phyloP scores from a whole-genome alignment of 2,113 vertebrate genomes.

The Damaliscus lunatus region DNA sequence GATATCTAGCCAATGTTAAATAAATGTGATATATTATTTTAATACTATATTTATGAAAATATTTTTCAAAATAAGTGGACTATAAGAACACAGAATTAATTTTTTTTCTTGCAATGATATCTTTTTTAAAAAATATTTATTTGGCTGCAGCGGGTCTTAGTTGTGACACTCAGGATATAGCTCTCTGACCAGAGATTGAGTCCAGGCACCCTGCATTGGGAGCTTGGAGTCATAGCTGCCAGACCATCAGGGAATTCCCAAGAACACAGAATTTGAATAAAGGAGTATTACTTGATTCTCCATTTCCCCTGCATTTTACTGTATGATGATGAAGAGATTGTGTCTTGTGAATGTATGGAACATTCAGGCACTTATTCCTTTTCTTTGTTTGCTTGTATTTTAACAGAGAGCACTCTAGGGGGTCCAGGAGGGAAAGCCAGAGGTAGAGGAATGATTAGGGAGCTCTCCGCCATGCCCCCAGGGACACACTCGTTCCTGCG shows the following conservation, averaged over 20 bases:
- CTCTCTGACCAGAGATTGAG: neutral
- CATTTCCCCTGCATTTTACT: neutral
- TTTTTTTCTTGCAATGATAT: neutral
- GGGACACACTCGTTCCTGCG: fast-evolving
- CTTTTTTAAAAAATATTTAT: neutral
- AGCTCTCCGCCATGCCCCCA: fast-evolving
- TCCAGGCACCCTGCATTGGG: fast-evolving
- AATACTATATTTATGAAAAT: neutral
- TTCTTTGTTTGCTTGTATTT: neutral
- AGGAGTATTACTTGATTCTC: neutral
- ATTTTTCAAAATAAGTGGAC: neutral
- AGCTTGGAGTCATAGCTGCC: neutral
- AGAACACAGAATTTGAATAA: neutral
- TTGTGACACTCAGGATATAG: neutral
- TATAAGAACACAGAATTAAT: neutral
- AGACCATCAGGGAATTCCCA: neutral
- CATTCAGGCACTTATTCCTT: neutral
- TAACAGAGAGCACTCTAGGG: neutral
- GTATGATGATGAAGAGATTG: neutral
- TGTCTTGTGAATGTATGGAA: neutral
- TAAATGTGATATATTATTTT: neutral
- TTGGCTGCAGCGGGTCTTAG: neutral
- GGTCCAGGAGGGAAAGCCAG: neutral
- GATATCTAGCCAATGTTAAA: neutral
- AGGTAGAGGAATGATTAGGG: neutral